phyloP scores from a whole-genome alignment of 2,888 invertebrate species.

The Polietes domitor region DNA sequence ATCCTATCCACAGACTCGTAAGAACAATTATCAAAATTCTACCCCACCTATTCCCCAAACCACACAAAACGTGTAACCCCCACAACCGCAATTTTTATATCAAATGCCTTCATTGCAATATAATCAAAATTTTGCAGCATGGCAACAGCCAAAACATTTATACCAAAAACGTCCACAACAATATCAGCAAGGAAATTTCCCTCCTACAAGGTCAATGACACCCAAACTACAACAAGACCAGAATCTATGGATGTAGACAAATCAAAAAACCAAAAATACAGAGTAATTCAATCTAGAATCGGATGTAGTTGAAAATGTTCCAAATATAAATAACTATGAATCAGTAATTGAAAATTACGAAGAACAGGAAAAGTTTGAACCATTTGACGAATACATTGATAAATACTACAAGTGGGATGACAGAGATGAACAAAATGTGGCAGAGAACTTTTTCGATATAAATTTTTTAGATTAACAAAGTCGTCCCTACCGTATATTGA shows the following conservation, averaged over 20 bases:
- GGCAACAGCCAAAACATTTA: conserved; percentile 18
- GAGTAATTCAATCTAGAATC: conserved; percentile 15
- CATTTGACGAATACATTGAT: too few relatives aligned
- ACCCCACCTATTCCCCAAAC: not conserved
- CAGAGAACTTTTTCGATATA: not conserved
- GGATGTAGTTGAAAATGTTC: not conserved
- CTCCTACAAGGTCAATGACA: not conserved
- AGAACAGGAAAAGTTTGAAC: not conserved
- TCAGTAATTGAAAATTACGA: not conserved
- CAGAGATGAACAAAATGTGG: not conserved
- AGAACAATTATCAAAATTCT: too few relatives aligned
- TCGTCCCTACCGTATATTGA: conserved; percentile 32
- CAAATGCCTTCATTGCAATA: conserved; percentile 21
- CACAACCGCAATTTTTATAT: conserved; percentile 27
- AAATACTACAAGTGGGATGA: not conserved
- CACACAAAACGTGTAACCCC: not conserved
- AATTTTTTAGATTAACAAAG: not conserved
- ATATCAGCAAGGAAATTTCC: conserved; percentile 5
- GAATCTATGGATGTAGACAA: conserved; percentile 37
- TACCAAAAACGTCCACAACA: conserved; percentile 11
- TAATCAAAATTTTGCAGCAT: not conserved
- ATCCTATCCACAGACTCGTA: not conserved
- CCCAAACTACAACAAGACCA: conserved; percentile 44
- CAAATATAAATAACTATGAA: too few relatives aligned
- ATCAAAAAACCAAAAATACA: not conserved